phyloP scores from a whole-genome alignment of 2,113 vertebrate species.

The Periophthalmodon schlosseri region DNA sequence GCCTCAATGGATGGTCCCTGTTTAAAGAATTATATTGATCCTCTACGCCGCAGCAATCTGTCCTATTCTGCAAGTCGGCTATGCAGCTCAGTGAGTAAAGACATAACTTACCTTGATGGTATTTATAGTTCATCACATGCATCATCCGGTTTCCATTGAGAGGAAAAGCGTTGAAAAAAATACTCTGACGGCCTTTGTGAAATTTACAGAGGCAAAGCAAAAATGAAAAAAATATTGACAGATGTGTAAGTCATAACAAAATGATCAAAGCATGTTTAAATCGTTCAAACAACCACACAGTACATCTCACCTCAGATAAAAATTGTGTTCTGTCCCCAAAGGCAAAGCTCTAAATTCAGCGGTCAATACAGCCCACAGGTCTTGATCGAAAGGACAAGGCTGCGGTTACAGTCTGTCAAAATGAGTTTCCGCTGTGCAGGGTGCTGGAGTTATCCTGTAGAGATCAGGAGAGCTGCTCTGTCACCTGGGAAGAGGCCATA shows the following conservation, averaged over 20 bases:
- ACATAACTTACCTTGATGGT: background rate
- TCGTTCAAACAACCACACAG: background rate
- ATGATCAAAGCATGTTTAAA: constrained; percentile 15
- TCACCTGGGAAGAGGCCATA: background rate
- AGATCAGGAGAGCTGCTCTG: background rate
- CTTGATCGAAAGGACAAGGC: background rate
- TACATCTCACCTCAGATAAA: constrained; percentile 1
- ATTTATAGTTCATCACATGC: background rate
- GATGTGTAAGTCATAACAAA: constrained; percentile 35
- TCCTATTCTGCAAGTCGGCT: background rate
- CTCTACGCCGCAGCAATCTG: background rate
- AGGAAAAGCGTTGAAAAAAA: background rate
- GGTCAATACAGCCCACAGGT: background rate
- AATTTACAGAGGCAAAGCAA: constrained; percentile 36
- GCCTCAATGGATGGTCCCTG: background rate
- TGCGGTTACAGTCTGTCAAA: background rate
- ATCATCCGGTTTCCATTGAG: background rate
- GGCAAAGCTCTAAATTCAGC: background rate
- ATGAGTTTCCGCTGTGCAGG: background rate
- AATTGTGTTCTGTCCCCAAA: background rate
- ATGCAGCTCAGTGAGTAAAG: background rate
- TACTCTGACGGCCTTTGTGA: constrained; percentile 8
- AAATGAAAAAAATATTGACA: constrained; percentile 24
- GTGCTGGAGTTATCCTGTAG: background rate
- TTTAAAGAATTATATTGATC: constrained; percentile 8